Evolutionary conservation across 1,140 invertebrate genomes (phyloP), one percentile per base, ranked within the genome.

Genomic region (Cydia splendana): DNA sequence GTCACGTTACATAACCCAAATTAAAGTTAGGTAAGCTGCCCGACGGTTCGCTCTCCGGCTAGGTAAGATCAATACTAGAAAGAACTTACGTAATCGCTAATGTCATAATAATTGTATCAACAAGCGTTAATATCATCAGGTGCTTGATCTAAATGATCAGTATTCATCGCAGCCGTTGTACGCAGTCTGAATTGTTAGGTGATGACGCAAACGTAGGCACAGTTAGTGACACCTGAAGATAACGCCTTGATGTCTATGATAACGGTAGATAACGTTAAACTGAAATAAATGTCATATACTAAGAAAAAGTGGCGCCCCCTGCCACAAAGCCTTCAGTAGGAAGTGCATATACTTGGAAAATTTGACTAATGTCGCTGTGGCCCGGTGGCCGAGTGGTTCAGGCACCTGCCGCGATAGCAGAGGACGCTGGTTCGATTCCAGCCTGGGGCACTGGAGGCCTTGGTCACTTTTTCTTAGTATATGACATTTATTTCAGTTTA

Each of bases 51-150:
- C 24, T 42, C 34, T 69, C 30, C 38, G 10, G 67, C 30, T 71
- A 71, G 18, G 67, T 28, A 38, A 69, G 13, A 71, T 71, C 67
- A 71, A 71, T 71, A 71, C 67, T 38, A 38, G n/a, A 71, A n/a
- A 69, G 4, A 20, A 38, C 30, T 71, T 71, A 38, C 67, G 67
- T 71, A 71, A 71, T 34, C 65, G 10, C 5, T 24, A 67, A 42
- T 71, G 34, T 71, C 38, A 71, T 71, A 71, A 71, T 71, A 71
- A 71, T 71, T 71, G 38, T 38, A 71, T 38, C 15, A 45, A 18
- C 65, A 30, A 69, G 65, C 67, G 67, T 34, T 69, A 69, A 30
- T 34, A 69, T 69, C 67, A 18, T 38, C 67, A 71, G 67, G 67
- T 71, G 67, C 34, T 57, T 69, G 34, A 10, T 34, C 65, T 20